Evolutionary conservation across 2,888 invertebrate species (phyloP).

Genomic region (Microctonus brassicae): DNA sequence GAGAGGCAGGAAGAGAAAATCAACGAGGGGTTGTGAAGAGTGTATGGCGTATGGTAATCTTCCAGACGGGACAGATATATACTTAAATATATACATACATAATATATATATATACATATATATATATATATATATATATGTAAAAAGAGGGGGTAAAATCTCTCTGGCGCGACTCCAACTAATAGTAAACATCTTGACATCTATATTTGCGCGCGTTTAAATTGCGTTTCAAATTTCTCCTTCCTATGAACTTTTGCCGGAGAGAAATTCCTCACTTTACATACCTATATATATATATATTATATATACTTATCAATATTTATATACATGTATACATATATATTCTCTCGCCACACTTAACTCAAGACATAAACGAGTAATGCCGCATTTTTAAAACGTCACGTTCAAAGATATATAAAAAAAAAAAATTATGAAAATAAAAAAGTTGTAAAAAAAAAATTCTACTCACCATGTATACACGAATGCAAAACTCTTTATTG

Average conservation of each 20-base stretch:
- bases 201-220: slow-evolving; percentile 62
- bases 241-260: slow-evolving; percentile 8
- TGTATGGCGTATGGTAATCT: slow-evolving; percentile 55
- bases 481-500: not conserved
- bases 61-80: slow-evolving; percentile 32
- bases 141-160: slow-evolving; percentile 25
- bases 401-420: not conserved
- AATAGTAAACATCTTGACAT: slow-evolving; percentile 66
- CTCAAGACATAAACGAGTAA: not conserved
- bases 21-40: not conserved
- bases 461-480: not conserved
- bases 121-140: not conserved
- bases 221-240: slow-evolving; percentile 57
- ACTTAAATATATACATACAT: no score
- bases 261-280: not conserved
- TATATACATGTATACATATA: not conserved
- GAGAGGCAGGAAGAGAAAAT: not conserved
- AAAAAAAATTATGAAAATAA: not conserved
- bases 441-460: not conserved
- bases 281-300: not conserved
- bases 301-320: no score
- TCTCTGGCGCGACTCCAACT: slow-evolving; percentile 59
- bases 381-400: not conserved
- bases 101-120: no score
- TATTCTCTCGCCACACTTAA: not conserved